Percentiles rank a stretch among this genome's conserved stretches.
Conservation (phyloP, 2,888 invertebrate genomes). For the Eueremaeus valkanovi region DNA sequence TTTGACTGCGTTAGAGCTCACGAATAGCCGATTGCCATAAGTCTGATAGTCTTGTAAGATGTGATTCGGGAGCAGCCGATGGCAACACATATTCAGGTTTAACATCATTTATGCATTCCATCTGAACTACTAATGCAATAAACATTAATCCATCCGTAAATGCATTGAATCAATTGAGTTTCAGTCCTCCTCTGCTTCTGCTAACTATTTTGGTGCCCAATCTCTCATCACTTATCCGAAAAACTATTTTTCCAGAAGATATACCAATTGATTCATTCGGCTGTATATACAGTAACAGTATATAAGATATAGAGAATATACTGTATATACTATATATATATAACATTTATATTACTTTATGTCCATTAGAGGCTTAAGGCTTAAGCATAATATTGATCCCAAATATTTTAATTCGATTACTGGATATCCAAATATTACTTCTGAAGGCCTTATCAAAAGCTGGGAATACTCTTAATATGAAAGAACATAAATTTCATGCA, state of each 20-base stretch:
- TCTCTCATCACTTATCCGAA: constrained; percentile 3
- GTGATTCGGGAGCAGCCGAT: no score
- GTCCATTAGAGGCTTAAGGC: background rate
- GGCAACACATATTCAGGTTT: no score
- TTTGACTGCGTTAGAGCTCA: no score
- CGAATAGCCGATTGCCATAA: no score
- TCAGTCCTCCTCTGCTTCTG: background rate
- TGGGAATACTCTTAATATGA: background rate
- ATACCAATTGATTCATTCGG: background rate
- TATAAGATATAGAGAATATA: no score
- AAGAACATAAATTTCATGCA: no score
- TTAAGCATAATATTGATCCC: background rate
- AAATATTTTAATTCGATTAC: constrained; percentile 6
- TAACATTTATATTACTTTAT: background rate
- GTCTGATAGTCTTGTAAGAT: no score
- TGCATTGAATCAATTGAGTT: background rate
- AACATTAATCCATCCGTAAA: constrained; percentile 24
- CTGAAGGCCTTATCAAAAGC: background rate
- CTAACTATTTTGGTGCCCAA: background rate
- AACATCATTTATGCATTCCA: background rate
- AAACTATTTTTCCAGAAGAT: background rate
- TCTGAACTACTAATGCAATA: constrained; percentile 10
- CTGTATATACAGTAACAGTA: no score
- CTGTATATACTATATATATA: no score
- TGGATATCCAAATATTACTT: background rate